A percentile compares a stretch with the other conserved stretches of the same genome.
Evolutionary conservation across 2,888 invertebrate species (phyloP).

Genomic region (Drosophila rellima): DNA sequence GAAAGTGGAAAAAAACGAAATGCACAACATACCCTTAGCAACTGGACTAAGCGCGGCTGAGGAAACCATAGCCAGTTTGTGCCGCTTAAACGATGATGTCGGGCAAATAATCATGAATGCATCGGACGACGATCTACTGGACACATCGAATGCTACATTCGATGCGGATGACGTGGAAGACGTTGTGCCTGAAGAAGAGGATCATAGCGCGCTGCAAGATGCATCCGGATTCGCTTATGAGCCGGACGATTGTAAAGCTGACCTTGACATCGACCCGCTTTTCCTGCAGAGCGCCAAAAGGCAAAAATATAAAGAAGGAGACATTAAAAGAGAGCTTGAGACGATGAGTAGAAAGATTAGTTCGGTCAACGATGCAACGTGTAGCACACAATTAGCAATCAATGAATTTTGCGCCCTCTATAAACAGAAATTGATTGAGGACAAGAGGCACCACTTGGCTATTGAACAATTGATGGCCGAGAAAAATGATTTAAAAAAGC

Average conservation of each 20-base stretch:
- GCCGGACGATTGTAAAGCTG: conserved; percentile 57
- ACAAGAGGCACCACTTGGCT: conserved; percentile 64
- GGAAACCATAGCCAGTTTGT: conserved; percentile 67
- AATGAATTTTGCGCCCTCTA: conserved; percentile 62
- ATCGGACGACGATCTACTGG: conserved; percentile 67
- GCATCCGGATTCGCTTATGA: conserved; percentile 60
- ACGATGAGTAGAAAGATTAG: conserved; percentile 43
- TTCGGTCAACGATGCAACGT: conserved; percentile 42
- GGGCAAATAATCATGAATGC: conserved; percentile 62
- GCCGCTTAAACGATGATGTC: conserved; percentile 64
- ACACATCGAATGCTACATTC: conserved; percentile 54
- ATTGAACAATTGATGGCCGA: conserved; percentile 65
- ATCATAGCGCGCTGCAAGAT: conserved; percentile 49
- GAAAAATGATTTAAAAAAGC: conserved; percentile 62
- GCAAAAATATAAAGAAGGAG: conserved; percentile 19
- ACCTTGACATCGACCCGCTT: conserved; percentile 58
- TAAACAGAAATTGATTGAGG: conserved; percentile 63
- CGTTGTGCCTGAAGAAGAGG: conserved; percentile 67
- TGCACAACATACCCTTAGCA: conserved; percentile 66
- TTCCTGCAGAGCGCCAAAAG: conserved; percentile 54
- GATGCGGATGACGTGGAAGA: conserved; percentile 70
- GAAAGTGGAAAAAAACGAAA: conserved; percentile 69
- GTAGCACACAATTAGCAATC: conserved; percentile 40
- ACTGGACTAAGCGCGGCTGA: conserved; percentile 63
- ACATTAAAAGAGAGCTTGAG: conserved; percentile 47